Conservation (phyloP, 2,888 invertebrate genomes). For the Trisateles emortualis region DNA sequence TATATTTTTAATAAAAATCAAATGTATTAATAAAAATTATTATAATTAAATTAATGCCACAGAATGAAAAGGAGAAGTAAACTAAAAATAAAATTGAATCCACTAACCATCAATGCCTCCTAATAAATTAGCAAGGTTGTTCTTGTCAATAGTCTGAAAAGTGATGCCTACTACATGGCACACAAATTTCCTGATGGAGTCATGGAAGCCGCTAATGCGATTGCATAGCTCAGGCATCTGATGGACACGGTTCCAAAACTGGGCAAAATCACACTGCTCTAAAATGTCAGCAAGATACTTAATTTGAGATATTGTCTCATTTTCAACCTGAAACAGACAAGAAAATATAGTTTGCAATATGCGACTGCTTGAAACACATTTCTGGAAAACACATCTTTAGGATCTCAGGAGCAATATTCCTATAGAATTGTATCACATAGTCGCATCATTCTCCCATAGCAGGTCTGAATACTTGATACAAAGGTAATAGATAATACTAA, state of each 20-base stretch:
- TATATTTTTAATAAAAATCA: too few relatives aligned
- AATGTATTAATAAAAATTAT: too few relatives aligned
- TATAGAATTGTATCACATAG: too few relatives aligned
- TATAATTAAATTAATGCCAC: too few relatives aligned
- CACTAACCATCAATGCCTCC: conserved; percentile 95
- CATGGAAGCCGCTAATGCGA: conserved; percentile 95
- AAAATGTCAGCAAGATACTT: conserved; percentile 96
- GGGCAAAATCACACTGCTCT: conserved; percentile 97
- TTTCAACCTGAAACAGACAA: conserved; percentile 87
- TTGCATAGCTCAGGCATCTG: conserved; percentile 92
- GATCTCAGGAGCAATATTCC: too few relatives aligned
- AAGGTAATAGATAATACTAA: background rate
- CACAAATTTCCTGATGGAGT: conserved; percentile 98
- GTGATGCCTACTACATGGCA: conserved; percentile 99
- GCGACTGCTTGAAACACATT: too few relatives aligned
- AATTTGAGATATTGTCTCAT: conserved; percentile 95
- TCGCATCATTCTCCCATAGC: too few relatives aligned
- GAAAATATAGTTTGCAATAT: too few relatives aligned
- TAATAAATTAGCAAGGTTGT: conserved; percentile 92
- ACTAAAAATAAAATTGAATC: conserved; percentile 54
- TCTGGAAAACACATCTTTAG: too few relatives aligned
- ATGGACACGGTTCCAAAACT: conserved; percentile 95
- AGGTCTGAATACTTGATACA: background rate
- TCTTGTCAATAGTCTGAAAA: conserved; percentile 96
- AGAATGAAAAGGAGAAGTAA: too few relatives aligned